Base-by-base conservation (phyloP, 2,888 invertebrate species). In the Tortrix viridana region DNA sequence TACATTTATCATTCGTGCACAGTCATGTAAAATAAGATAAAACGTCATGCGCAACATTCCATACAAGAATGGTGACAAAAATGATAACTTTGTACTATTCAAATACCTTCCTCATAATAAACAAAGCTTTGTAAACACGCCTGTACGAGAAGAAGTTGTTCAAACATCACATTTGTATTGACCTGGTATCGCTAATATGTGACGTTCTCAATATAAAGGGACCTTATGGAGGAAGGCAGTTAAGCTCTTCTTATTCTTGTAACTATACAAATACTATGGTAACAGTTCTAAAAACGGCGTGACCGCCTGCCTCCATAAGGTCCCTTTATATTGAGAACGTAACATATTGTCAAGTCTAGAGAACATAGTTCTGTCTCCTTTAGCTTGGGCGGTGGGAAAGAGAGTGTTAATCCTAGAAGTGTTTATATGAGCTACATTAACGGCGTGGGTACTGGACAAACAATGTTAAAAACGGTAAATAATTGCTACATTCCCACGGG, bases 391-490 rank as follows among this genome's bases (percentile, higher is more conserved):
- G 7, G 32, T 12, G 32, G 32, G 12, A 32, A 12, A 9, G 32
- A 32, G 32, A 32, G 32, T 32, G 32, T 32, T 32, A 32, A 32
- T 41, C 41, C 44, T 44, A 47, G 47, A 22, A 14, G 37, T 38
- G 19, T 38, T 16, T 19, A 44, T 3, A 3, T 38, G 19, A 16
- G 22, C 9, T 41, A 16, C 22, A 19, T 37, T 22, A 23, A 14
- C 19, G 49, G 52, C 61, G 57, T 62, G 62, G 62, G 52, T 62
- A 57, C 38, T 26, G 47, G 26, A 52, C 57, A 57, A 63, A 57
- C 52, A 57, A 57, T 52, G 56, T 62, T 50, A 56, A 49, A 50
- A 57, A 63, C 62, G 46, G 57, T 63, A 63, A 38, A 56, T 50
- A 52, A 57, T 63, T 26, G 41, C 57, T 16, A 26, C 26, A 26